phyloP scores from a whole-genome alignment of 2,797 vertebrate species.

The Morus bassanus region DNA sequence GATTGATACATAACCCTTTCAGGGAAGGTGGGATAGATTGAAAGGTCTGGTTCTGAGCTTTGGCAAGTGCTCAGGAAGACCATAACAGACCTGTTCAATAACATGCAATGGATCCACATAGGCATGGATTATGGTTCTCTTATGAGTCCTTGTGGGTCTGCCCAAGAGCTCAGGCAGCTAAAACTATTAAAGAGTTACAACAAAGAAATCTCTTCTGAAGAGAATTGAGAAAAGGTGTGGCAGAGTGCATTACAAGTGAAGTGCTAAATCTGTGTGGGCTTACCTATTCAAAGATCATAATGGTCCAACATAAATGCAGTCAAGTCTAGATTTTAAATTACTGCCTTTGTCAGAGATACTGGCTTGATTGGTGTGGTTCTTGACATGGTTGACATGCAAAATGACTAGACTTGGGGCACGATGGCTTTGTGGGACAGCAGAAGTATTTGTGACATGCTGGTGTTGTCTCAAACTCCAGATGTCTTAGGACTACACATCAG shows the following conservation, averaged over 20 bases:
- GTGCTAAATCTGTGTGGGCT: not conserved
- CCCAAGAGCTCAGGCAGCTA: not conserved
- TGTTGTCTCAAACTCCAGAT: not conserved
- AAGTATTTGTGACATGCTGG: not conserved
- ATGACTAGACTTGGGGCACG: not conserved
- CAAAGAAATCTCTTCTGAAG: not conserved
- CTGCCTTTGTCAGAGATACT: not conserved
- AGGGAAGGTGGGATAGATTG: not conserved
- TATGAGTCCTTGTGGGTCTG: rapidly evolving
- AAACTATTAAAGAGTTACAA: not conserved
- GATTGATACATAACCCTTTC: not conserved
- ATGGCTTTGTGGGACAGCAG: not conserved
- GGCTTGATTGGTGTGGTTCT: not conserved
- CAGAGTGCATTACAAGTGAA: not conserved
- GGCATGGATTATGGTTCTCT: not conserved
- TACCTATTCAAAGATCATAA: not conserved
- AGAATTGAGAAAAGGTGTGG: not conserved
- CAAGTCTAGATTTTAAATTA: not conserved
- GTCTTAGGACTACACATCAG: not conserved
- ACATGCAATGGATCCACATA: not conserved
- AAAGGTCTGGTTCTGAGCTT: not conserved
- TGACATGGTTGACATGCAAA: not conserved
- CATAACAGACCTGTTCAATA: not conserved
- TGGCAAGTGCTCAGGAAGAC: not conserved
- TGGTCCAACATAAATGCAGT: rapidly evolving